Conservation (phyloP, 2,797 vertebrate species). For the Melanotaenia nigrans region DNA sequence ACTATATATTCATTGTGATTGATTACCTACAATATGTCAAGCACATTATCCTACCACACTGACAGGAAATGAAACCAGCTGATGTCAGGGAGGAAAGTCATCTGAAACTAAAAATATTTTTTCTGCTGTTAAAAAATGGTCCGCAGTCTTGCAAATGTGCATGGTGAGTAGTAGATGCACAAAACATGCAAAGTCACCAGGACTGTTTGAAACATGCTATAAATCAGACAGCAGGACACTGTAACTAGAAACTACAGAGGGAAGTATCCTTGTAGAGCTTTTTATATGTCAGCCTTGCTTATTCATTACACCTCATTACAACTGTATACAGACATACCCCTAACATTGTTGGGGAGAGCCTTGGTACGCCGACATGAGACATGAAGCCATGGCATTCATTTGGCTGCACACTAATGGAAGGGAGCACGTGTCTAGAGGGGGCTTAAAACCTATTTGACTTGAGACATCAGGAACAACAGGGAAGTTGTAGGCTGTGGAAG, state of each 20-base stretch:
- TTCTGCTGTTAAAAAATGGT: background rate
- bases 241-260: background rate
- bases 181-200: background rate
- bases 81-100: background rate
- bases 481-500: background rate
- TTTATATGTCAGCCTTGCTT: background rate
- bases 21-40: conserved; percentile 18
- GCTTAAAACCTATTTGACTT: background rate
- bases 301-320: background rate
- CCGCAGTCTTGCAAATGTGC: background rate
- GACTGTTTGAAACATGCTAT: background rate
- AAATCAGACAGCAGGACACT: background rate
- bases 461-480: background rate
- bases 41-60: conserved; percentile 6
- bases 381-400: background rate
- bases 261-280: background rate
- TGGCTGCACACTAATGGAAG: background rate
- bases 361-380: background rate
- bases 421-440: background rate
- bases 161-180: background rate
- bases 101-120: background rate
- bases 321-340: background rate
- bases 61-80: conserved; percentile 26
- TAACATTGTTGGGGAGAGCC: background rate
- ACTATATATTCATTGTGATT: conserved; percentile 17